Evolutionary conservation across 1,140 invertebrate species (phyloP), one percentile per base, ranked within the genome.

Genomic region (Chironomus tepperi): DNA sequence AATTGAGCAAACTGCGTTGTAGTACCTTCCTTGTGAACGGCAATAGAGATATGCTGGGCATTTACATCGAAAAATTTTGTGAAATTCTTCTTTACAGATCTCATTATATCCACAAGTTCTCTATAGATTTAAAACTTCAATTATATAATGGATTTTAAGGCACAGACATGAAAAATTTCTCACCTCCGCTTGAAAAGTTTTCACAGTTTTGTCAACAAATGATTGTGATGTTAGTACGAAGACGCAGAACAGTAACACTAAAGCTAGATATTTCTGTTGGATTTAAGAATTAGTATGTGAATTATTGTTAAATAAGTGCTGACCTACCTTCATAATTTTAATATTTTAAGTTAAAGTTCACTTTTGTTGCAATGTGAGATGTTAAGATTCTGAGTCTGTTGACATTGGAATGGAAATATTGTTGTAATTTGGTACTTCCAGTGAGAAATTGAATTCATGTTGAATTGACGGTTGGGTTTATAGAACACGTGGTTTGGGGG

Each of bases 61-160:
- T 78, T 91, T 91, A 83, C 93, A 95, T 21, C 91, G 87, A 81
- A 95, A 96, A 72, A 92, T 86, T 76, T 86, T 90, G 82, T 93
- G 92, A 80, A 95, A 95, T 81, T 94, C 93, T 82, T 94, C 92
- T 81, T 96, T 95, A 83, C 94, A 96, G 3, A 94, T 89, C 84
- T 96, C 94, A 81, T 95, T 95, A 91, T 92, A 95, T 92, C 93
- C 95, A 81, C 94, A 95, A 42, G 91, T 94, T 79, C 94, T 88
- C 93, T 95, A 78, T 1, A 64, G 73, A 43, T 21, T 47, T 1
- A 76, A 77, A 24, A n/a, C 67, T 43, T 67, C 8, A 8, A 6
- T 10, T 21, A 2, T 57, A 18, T 47, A 76, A 21, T 42, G 74
- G 0, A n/a, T 74, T 42, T 18, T 72, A 73, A 74, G 42, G 24